Percentiles rank a stretch among this genome's conserved stretches.
Conservation (phyloP, 2,888 invertebrate genomes). For the Sarcophaga rosellei region DNA sequence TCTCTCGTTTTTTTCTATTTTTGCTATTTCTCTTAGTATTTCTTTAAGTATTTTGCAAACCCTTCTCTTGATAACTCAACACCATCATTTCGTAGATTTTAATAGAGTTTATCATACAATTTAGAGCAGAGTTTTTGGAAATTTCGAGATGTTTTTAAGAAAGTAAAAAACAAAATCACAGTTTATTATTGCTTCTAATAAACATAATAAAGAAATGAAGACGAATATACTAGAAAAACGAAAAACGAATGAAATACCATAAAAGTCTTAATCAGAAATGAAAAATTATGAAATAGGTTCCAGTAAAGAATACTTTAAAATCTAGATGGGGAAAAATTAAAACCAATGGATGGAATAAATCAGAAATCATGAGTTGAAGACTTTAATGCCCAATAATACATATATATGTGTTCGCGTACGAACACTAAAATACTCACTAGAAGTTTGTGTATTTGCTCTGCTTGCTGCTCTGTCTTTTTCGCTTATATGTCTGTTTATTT, state of each 20-base stretch:
- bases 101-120: constrained; percentile 52
- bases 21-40: constrained; percentile 33
- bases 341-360: no score
- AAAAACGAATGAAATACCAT: constrained; percentile 25
- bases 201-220: constrained; percentile 26
- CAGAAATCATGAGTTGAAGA: no score
- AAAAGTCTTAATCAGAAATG: not conserved
- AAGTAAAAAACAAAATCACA: constrained; percentile 6
- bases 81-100: constrained; percentile 63
- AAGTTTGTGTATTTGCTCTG: no score
- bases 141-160: constrained; percentile 5
- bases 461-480: no score
- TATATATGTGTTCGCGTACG: no score
- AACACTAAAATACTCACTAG: no score
- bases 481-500: no score
- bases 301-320: no score
- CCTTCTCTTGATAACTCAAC: constrained; percentile 13
- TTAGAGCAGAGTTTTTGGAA: not conserved
- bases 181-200: constrained; percentile 39
- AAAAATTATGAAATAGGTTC: no score
- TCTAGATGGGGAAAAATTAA: no score
- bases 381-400: no score
- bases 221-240: constrained; percentile 25
- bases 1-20: no score
- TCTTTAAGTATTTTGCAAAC: constrained; percentile 29